Evolutionary conservation across 2,888 invertebrate species (phyloP).

Genomic region (Philhelius pedissequus): DNA sequence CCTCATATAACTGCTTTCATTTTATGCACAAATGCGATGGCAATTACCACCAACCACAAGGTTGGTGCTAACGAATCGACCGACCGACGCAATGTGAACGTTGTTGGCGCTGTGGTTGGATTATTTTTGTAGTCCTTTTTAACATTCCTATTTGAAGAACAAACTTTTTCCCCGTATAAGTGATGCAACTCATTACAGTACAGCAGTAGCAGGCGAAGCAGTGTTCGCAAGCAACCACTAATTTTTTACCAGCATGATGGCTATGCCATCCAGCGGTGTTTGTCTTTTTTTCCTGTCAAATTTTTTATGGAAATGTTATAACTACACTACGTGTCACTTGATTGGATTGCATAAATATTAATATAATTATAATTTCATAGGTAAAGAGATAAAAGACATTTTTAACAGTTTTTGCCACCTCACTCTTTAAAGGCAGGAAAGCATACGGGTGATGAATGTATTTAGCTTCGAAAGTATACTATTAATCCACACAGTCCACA

Average conservation of each 20-base stretch:
- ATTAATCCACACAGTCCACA: too few species aligned
- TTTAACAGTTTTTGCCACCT: too few species aligned
- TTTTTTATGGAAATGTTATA: background rate
- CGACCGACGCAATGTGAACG: too few species aligned
- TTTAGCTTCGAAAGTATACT: too few species aligned
- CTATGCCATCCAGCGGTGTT: background rate
- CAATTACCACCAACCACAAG: constrained; percentile 43
- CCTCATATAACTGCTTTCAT: constrained; percentile 7
- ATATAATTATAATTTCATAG: too few species aligned
- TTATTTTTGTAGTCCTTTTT: background rate
- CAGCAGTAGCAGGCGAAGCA: background rate
- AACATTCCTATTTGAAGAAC: background rate
- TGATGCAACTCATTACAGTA: constrained; percentile 46
- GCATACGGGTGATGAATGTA: too few species aligned
- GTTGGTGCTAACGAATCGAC: background rate
- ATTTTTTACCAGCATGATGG: constrained; percentile 41
- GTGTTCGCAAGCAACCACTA: constrained; percentile 43
- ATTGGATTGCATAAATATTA: background rate
- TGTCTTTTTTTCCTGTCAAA: background rate
- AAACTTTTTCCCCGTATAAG: background rate
- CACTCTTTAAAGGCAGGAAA: too few species aligned
- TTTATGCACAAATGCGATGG: constrained; percentile 47
- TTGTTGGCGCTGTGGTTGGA: background rate
- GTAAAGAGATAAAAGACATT: too few species aligned
- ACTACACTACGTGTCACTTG: background rate